Conservation (phyloP, 1,140 invertebrate species). For the Drosophila nasuta region DNA sequence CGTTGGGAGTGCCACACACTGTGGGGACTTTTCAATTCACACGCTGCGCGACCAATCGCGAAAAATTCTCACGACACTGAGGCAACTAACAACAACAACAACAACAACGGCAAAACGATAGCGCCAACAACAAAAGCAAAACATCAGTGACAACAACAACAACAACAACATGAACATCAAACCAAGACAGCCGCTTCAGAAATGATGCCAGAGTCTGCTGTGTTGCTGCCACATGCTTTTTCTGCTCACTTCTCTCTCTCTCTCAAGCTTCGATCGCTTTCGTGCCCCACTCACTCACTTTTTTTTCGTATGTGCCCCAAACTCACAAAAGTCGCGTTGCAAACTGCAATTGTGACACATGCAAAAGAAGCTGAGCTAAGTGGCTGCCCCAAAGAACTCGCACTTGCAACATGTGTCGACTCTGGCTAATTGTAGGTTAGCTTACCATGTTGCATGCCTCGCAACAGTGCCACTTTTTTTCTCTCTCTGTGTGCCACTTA, state of each 20-base stretch:
- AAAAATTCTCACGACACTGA: conserved; percentile 82
- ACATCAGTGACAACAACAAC: background rate
- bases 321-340: conserved; percentile 50
- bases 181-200: conserved; percentile 46
- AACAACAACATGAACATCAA: conserved; percentile 28
- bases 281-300: conserved; percentile 59
- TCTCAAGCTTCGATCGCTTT: background rate
- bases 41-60: conserved; percentile 76
- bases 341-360: conserved; percentile 52
- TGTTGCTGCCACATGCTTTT: conserved; percentile 60
- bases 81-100: conserved; percentile 27
- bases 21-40: conserved; percentile 65
- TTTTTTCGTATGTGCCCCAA: conserved; percentile 45
- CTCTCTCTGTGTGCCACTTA: conserved; percentile 36
- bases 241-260: background rate
- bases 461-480: conserved; percentile 11
- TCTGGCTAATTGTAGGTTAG: conserved; percentile 75
- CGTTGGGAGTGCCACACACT: conserved; percentile 9
- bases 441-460: conserved; percentile 28
- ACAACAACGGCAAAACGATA: conserved; percentile 21
- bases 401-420: conserved; percentile 52
- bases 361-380: conserved; percentile 11
- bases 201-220: conserved; percentile 52
- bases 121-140: conserved; percentile 24
- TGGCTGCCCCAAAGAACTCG: conserved; percentile 7